Percentiles rank a stretch among this genome's conserved stretches.
These are phyloP conservation scores for Diplosoma virens DNA, from an alignment of 23 tunicate species.

Conservation along the genomic window DNA sequence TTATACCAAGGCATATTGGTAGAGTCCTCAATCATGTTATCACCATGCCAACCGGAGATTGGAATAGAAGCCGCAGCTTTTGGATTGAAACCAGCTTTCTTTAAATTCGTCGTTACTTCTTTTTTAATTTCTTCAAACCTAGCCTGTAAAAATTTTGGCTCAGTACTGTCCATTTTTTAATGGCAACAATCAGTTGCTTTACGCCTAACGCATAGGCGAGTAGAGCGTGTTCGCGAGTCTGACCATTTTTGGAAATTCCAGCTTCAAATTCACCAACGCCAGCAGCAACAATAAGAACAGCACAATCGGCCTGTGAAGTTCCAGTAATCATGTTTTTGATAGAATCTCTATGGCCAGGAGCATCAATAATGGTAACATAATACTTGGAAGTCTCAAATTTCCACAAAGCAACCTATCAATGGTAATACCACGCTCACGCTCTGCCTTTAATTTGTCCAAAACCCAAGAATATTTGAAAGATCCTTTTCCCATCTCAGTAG, in stretches of 20 bases:
- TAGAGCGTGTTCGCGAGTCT: slow-evolving; percentile 91
- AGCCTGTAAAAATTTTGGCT: slow-evolving; percentile 42
- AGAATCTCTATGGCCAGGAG: slow-evolving; percentile 98
- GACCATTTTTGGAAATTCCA: slow-evolving; percentile 98
- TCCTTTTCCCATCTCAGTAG: slow-evolving; percentile 93
- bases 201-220: slow-evolving; percentile 94
- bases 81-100: slow-evolving; percentile 82
- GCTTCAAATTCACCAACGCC: slow-evolving; percentile 99
- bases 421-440: slow-evolving; percentile 97
- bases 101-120: slow-evolving; percentile 62
- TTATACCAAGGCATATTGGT: slow-evolving; percentile 50
- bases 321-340: slow-evolving; percentile 99
- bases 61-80: slow-evolving; percentile 79
- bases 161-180: slow-evolving; percentile 76
- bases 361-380: slow-evolving; percentile 89
- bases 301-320: slow-evolving; percentile 97
- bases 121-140: slow-evolving; percentile 67
- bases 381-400: slow-evolving; percentile 78
- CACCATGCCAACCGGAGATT: slow-evolving; percentile 78
- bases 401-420: slow-evolving; percentile 95
- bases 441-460: slow-evolving; percentile 93
- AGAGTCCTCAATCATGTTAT: slow-evolving; percentile 44
- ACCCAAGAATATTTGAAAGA: slow-evolving; percentile 99
- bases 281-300: slow-evolving; percentile 92
- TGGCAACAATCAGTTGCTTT: slow-evolving; percentile 93